phyloP scores from a whole-genome alignment of 2,797 vertebrate species.

The Spinus olivaceus region DNA sequence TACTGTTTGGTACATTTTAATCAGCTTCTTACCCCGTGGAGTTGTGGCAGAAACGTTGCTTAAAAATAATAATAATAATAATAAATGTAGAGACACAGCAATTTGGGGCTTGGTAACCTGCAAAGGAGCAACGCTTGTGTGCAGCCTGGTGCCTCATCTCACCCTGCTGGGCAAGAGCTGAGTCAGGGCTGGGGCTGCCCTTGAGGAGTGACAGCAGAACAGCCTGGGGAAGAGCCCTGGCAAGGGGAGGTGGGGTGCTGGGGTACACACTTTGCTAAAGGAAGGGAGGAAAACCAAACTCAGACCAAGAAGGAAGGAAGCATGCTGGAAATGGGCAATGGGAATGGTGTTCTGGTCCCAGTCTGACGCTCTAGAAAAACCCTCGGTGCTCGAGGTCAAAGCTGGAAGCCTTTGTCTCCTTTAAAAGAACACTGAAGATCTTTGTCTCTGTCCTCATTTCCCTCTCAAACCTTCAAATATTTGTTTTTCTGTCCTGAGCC shows the following conservation, averaged over 20 bases:
- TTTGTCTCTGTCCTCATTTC: not conserved
- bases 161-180: not conserved
- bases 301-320: not conserved
- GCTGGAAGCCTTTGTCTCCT: not conserved
- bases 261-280: not conserved
- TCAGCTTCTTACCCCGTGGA: constrained; percentile 9
- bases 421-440: not conserved
- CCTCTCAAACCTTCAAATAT: not conserved
- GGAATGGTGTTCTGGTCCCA: not conserved
- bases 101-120: not conserved
- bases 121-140: not conserved
- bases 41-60: not conserved
- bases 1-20: constrained; percentile 40
- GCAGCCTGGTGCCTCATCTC: not conserved
- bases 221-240: not conserved
- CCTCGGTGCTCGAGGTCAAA: not conserved
- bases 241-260: not conserved
- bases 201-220: not conserved
- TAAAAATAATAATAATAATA: not conserved
- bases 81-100: not conserved
- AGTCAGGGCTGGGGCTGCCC: not conserved
- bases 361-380: not conserved
- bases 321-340: not conserved
- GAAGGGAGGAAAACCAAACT: not conserved
- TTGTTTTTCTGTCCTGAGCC: not conserved